Evolutionary conservation across 2,888 invertebrate genomes (phyloP).

Genomic region (Drosophila formosana): DNA sequence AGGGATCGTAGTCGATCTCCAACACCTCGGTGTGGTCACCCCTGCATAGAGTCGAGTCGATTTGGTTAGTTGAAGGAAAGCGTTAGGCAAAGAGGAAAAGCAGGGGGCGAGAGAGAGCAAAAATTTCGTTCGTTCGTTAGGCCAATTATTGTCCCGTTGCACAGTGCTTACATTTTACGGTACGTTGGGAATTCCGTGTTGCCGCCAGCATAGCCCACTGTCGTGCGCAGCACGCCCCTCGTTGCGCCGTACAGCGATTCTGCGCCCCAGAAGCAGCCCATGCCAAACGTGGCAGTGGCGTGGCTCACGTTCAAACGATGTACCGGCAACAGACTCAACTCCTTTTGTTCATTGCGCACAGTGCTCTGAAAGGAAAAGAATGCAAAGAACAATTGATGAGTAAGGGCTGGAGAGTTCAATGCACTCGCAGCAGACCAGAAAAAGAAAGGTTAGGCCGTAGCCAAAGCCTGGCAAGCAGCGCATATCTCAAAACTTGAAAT

Average conservation of each 20-base stretch:
- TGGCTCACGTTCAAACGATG: slow-evolving; percentile 79
- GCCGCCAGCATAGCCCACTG: slow-evolving; percentile 97
- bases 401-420: slow-evolving; percentile 20
- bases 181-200: slow-evolving; percentile 92
- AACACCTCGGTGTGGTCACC: slow-evolving; percentile 98
- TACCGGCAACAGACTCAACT: slow-evolving; percentile 78
- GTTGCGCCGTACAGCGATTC: slow-evolving; percentile 91
- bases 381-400: slow-evolving; percentile 11
- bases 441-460: slow-evolving; percentile 69
- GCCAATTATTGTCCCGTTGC: slow-evolving; percentile 36
- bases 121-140: slow-evolving; percentile 49
- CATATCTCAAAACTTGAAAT: slow-evolving; percentile 35
- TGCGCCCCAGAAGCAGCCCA: slow-evolving; percentile 98
- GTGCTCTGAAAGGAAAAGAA: slow-evolving; percentile 68
- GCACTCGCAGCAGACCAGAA: slow-evolving; percentile 59
- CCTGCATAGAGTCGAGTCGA: slow-evolving; percentile 85
- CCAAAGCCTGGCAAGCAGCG: slow-evolving; percentile 68
- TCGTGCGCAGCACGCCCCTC: slow-evolving; percentile 92
- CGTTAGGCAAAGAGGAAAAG: slow-evolving; percentile 30
- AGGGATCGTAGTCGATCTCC: slow-evolving; percentile 95
- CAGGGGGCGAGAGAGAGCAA: slow-evolving; percentile 32
- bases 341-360: slow-evolving; percentile 83
- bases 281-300: slow-evolving; percentile 92
- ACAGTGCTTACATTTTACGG: slow-evolving; percentile 90
- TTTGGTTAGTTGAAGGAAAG: slow-evolving; percentile 50